phyloP scores from a whole-genome alignment of 1,140 invertebrate genomes.

The Drosophila ambigua region DNA sequence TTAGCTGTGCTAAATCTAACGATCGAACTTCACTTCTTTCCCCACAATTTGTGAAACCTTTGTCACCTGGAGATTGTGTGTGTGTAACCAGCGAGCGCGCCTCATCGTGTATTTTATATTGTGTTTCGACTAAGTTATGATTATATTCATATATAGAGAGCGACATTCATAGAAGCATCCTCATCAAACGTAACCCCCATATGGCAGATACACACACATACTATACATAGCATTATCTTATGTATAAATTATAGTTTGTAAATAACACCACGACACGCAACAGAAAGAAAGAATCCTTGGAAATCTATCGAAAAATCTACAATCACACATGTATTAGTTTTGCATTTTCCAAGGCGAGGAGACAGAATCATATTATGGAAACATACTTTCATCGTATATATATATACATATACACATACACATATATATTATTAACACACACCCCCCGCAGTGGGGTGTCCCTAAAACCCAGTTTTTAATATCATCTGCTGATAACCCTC shows the following conservation, averaged over 20 bases:
- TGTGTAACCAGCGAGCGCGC: slow-evolving; percentile 32
- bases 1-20: slow-evolving; percentile 59
- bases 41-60: slow-evolving; percentile 25
- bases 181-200: slow-evolving; percentile 56
- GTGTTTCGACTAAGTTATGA: slow-evolving; percentile 58
- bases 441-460: slow-evolving; percentile 7
- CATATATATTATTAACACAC: too few relatives aligned
- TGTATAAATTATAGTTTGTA: slow-evolving; percentile 71
- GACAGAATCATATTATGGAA: slow-evolving; percentile 36
- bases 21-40: background rate
- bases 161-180: slow-evolving; percentile 55
- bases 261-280: slow-evolving; percentile 66
- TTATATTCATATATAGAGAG: slow-evolving; percentile 35
- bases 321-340: slow-evolving; percentile 73
- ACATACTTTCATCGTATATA: slow-evolving; percentile 37
- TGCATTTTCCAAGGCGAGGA: slow-evolving; percentile 72
- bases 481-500: background rate
- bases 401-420: too few relatives aligned
- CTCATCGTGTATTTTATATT: slow-evolving; percentile 55
- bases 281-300: slow-evolving; percentile 41
- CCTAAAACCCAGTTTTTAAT: slow-evolving; percentile 43
- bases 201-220: slow-evolving; percentile 51
- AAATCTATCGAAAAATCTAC: slow-evolving; percentile 47
- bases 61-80: slow-evolving; percentile 13
- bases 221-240: slow-evolving; percentile 47